These are phyloP conservation scores for Scatophagus argus DNA, from an alignment of 2,113 vertebrate genomes.

Conservation along the genomic window DNA sequence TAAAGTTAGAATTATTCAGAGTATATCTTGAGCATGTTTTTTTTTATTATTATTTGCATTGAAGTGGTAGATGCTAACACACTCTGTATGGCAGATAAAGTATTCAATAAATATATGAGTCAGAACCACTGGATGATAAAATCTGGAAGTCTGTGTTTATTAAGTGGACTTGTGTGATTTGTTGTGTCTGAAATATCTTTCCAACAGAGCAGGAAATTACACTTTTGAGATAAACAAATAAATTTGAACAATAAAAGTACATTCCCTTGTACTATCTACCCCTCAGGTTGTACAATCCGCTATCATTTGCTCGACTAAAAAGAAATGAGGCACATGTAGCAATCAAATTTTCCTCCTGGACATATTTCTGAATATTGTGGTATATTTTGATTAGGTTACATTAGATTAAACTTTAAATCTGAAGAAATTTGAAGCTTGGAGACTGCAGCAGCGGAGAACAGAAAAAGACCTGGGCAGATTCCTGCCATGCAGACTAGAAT, in stretches of 20 bases:
- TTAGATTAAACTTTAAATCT: conserved; percentile 1
- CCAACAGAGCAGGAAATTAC: background rate
- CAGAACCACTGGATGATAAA: background rate
- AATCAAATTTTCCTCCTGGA: background rate
- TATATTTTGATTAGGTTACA: background rate
- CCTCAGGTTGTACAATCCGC: background rate
- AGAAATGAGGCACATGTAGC: background rate
- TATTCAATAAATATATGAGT: background rate
- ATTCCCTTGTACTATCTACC: background rate
- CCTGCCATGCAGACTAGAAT: background rate
- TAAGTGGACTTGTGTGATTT: background rate
- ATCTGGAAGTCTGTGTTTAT: background rate
- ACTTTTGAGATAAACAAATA: background rate
- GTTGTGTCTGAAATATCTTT: background rate
- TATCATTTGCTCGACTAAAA: background rate
- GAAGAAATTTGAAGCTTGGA: background rate
- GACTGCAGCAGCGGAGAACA: background rate
- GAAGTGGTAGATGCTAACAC: background rate
- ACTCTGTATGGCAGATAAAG: background rate
- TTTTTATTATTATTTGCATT: background rate
- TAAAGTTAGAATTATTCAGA: background rate
- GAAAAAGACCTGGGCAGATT: background rate
- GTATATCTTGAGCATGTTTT: background rate
- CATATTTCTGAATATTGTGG: background rate
- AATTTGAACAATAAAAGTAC: background rate